Base-by-base conservation (phyloP, 2,888 invertebrate genomes). In the Cabera pusaria region DNA sequence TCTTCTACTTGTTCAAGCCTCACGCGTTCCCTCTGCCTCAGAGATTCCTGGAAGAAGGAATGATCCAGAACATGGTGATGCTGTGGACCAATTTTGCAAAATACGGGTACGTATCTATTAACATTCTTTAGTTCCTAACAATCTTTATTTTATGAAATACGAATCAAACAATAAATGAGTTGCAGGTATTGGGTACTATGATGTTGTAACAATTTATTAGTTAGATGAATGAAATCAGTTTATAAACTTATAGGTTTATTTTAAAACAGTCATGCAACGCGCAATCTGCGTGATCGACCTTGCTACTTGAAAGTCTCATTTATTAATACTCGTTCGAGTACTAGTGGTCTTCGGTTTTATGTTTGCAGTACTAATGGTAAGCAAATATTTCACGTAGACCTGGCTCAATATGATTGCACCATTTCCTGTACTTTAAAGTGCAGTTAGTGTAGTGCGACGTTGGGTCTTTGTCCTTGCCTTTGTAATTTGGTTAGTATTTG, bases 21-120 rank as follows among this genome's bases (percentile, higher is more conserved):
- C 74, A 75, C 24, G 64, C 71, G 1, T 70, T 87, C 25, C 86
- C 85, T 0, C 38, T 84, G 21, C 80, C 84, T 0, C 69, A 73
- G n/a, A 61, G 72, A 7, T 64, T 61, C 20, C 48, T 80, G 6
- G 88, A 88, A 49, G 58, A 49, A 5, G 44, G 49, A 1, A 85
- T 85, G 82, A 72, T 80, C 24, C 58, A 61, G 20, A 60, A 75
- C 1, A 83, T 88, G 82, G 72, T 85, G 11, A 78, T 74, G 3
- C 52, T 88, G 49, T 88, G 87, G 87, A 87, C 87, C 0, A 88
- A 88, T 56, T 88, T 88, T 36, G 88, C 88, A 1, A 88, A 88
- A 50, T 82, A 75, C 51, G 66, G 76, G 88, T 88, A 56, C 53
- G 68, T n/a, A n/a, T n/a, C n/a, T n/a, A n/a, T n/a, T n/a, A n/a